phyloP scores from a whole-genome alignment of 1,140 invertebrate species.

The Drosophila novamexicana region DNA sequence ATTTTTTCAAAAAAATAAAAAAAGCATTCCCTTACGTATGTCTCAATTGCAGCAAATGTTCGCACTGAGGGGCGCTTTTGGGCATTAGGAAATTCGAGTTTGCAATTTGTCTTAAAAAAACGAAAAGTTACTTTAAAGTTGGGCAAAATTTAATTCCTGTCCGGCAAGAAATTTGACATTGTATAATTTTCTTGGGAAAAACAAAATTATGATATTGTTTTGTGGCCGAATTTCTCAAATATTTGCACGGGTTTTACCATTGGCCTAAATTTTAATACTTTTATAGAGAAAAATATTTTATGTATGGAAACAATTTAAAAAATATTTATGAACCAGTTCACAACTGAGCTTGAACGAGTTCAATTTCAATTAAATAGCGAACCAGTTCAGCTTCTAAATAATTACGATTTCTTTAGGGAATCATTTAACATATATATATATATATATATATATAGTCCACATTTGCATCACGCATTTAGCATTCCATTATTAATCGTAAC shows the following conservation, averaged over 20 bases:
- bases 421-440: neutral
- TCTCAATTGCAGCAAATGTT: constrained; percentile 38
- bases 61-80: constrained; percentile 4
- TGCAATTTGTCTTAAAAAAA: constrained; percentile 20
- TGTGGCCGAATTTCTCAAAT: neutral
- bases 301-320: no score
- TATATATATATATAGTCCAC: neutral
- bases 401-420: neutral
- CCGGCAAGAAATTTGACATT: constrained; percentile 1
- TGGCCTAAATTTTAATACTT: no score
- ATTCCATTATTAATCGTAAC: neutral
- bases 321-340: no score
- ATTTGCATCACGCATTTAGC: neutral
- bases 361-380: no score
- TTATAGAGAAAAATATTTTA: no score
- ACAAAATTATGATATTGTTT: neutral
- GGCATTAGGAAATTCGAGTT: constrained; percentile 46
- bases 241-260: neutral
- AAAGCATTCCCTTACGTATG: constrained; percentile 42
- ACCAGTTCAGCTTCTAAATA: no score
- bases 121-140: constrained; percentile 11
- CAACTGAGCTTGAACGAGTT: no score
- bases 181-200: constrained; percentile 4
- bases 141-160: neutral
- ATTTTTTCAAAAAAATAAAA: neutral